Percentiles rank a stretch among this genome's conserved stretches.
Evolutionary conservation across 2,797 vertebrate genomes (phyloP).

Genomic region (Lacerta agilis): DNA sequence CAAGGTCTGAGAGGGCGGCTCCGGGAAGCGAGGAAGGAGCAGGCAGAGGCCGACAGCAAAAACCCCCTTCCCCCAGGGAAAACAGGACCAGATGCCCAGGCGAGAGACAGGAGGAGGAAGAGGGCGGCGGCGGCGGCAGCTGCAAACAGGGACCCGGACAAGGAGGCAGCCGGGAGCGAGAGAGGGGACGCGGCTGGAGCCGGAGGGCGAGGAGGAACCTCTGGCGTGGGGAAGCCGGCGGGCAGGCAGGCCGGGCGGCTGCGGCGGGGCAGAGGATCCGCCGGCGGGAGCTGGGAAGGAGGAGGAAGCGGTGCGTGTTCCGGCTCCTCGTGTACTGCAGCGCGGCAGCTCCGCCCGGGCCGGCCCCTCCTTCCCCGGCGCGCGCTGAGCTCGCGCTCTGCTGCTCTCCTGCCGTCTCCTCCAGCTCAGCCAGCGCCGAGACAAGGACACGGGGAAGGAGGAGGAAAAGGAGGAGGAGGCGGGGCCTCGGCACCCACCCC

Average conservation of each 20-base stretch:
- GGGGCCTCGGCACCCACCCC: neutral
- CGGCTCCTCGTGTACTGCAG: slow-evolving; percentile 7
- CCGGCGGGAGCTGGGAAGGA: neutral
- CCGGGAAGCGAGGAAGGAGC: neutral
- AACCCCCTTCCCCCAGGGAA: neutral
- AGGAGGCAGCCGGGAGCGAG: too few species aligned
- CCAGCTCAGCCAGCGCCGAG: neutral
- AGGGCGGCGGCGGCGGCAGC: too few species aligned
- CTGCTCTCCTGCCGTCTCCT: neutral
- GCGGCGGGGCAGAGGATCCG: neutral
- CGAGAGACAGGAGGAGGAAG: neutral
- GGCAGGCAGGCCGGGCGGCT: too few species aligned
- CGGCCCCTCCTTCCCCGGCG: neutral
- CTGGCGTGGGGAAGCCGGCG: neutral
- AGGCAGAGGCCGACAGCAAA: neutral
- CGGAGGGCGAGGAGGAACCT: neutral
- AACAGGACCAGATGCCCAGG: neutral
- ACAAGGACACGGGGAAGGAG: neutral
- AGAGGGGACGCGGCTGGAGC: too few species aligned
- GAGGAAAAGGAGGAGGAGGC: neutral
- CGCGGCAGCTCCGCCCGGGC: neutral
- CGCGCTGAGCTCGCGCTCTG: neutral
- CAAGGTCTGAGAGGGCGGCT: neutral
- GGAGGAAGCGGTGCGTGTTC: slow-evolving; percentile 20
- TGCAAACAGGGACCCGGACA: too few species aligned